Percentiles rank a stretch among this genome's conserved stretches.
phyloP scores from a whole-genome alignment of 2,888 invertebrate genomes.

The Troilus luridus region DNA sequence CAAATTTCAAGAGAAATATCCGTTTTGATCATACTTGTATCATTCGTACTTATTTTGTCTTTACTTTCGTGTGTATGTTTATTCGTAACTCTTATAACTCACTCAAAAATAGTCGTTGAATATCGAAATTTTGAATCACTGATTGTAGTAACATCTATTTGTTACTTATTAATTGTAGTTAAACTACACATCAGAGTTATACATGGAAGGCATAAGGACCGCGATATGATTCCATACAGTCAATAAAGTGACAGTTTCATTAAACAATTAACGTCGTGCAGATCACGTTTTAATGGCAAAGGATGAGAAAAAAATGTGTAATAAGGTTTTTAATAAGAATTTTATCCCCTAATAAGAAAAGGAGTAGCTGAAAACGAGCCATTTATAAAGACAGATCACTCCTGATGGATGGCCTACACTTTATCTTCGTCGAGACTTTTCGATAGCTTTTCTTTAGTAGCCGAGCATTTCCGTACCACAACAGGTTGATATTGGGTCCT shows the following conservation, averaged over 20 bases:
- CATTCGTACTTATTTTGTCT: too few relatives aligned
- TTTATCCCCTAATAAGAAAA: conserved; percentile 31
- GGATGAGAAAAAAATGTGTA: neutral
- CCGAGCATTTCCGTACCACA: conserved; percentile 28
- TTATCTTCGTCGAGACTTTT: conserved; percentile 1
- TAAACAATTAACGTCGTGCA: neutral
- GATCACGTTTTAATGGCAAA: neutral
- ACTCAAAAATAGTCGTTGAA: too few relatives aligned
- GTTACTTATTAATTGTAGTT: too few relatives aligned
- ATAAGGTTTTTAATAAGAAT: conserved; percentile 6
- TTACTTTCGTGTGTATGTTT: too few relatives aligned
- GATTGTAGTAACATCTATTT: too few relatives aligned
- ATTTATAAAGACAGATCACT: conserved; percentile 38
- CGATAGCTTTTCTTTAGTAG: neutral
- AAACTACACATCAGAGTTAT: too few relatives aligned
- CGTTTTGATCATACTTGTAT: too few relatives aligned
- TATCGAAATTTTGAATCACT: too few relatives aligned
- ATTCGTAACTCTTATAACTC: too few relatives aligned
- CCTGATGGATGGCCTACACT: neutral
- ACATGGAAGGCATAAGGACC: too few relatives aligned
- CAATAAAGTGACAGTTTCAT: neutral
- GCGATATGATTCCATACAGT: too few relatives aligned
- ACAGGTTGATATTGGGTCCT: neutral
- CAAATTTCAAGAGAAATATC: too few relatives aligned
- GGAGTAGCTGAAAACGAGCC: conserved; percentile 20